Evolutionary conservation across 2,888 invertebrate genomes (phyloP).

Genomic region (Philhelius pedissequus): DNA sequence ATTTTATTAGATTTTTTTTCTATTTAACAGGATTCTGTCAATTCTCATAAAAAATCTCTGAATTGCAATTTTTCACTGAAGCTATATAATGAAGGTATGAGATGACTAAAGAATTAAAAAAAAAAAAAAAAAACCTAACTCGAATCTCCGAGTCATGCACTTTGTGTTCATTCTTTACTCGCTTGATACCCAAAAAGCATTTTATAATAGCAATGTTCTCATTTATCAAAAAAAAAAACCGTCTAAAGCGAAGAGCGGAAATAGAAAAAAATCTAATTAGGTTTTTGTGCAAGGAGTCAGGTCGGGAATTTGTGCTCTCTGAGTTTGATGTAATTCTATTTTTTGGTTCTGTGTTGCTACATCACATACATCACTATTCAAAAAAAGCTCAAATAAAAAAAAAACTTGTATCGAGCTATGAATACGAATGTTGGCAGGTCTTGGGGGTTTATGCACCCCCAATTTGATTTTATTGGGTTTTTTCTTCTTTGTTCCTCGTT

Average conservation of each 20-base stretch:
- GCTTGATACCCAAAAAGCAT: constrained; percentile 8
- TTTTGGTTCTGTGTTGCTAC: not conserved
- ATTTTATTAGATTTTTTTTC: constrained; percentile 3
- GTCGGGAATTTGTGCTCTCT: not conserved
- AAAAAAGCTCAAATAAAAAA: not conserved
- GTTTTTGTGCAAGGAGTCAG: not conserved
- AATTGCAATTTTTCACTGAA: not conserved
- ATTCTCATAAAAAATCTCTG: not conserved
- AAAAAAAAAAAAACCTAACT: not conserved
- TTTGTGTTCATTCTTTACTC: constrained; percentile 15
- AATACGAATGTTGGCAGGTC: not conserved
- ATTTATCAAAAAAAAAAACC: not conserved
- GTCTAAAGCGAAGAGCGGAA: constrained; percentile 4
- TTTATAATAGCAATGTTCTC: constrained; percentile 34
- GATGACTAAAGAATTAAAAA: not conserved
- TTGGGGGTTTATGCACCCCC: constrained; percentile 15
- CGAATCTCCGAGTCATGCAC: constrained; percentile 4
- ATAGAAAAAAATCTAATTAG: constrained; percentile 9
- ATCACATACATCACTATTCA: not conserved
- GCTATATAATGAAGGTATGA: not conserved
- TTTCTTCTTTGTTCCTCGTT: constrained; percentile 12
- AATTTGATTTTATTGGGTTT: constrained; percentile 59
- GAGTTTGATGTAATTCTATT: not conserved
- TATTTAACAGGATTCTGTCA: not conserved
- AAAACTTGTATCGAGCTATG: not conserved